A percentile compares a stretch with the other conserved stretches of the same genome.
Conservation (phyloP, 64 coral and sea anemone genomes). For the Pachyseris speciosa region DNA sequence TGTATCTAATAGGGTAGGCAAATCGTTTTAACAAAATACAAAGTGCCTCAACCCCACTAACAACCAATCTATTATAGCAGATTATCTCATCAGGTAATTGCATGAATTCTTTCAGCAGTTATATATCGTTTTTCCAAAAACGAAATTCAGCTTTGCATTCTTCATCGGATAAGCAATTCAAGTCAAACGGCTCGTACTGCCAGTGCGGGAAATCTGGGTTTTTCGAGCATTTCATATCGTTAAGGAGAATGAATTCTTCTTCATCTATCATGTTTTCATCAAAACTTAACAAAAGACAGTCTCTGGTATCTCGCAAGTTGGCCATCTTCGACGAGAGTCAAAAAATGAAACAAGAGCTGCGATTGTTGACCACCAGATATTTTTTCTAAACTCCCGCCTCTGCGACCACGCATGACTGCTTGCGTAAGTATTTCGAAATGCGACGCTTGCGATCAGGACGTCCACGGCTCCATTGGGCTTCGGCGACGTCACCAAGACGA, state of each 20-base stretch:
- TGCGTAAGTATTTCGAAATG: not conserved
- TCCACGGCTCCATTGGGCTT: too few relatives aligned
- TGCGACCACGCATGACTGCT: not conserved
- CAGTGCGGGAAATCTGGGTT: too few relatives aligned
- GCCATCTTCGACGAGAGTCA: not conserved
- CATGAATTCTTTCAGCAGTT: conserved; percentile 26
- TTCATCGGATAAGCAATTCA: conserved; percentile 24
- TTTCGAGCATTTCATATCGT: too few relatives aligned
- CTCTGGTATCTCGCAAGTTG: not conserved
- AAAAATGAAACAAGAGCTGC: too few relatives aligned
- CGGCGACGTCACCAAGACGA: too few relatives aligned
- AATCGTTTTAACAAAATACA: not conserved
- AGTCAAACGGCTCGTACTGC: not conserved
- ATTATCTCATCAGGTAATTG: conserved; percentile 50
- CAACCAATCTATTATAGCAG: conserved; percentile 54
- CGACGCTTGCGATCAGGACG: not conserved
- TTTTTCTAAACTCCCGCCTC: not conserved
- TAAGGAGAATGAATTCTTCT: too few relatives aligned
- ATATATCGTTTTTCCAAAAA: conserved; percentile 50
- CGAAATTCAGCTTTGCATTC: conserved; percentile 54
- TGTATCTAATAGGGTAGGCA: not conserved
- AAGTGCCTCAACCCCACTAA: conserved; percentile 21
- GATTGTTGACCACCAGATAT: not conserved
- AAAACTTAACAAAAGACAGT: not conserved
- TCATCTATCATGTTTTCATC: too few relatives aligned